phyloP scores from a whole-genome alignment of 2,888 invertebrate species.

The Pheosia gnoma region DNA sequence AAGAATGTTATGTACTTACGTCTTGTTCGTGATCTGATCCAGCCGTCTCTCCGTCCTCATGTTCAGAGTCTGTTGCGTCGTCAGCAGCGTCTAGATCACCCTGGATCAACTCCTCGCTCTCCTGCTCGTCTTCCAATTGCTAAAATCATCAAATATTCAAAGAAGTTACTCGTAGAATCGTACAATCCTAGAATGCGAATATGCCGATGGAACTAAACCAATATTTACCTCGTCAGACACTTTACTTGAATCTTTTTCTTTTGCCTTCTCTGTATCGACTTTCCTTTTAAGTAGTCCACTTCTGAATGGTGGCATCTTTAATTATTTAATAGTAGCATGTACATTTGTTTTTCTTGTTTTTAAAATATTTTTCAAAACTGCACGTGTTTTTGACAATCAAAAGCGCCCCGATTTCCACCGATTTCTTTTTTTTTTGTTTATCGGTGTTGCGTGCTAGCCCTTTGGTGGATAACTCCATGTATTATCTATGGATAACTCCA shows the following conservation, averaged over 20 bases:
- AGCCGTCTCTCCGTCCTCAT: constrained; percentile 72
- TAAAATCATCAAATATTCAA: not conserved
- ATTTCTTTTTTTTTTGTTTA: too few relatives aligned
- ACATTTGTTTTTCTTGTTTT: constrained; percentile 5
- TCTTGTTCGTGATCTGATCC: constrained; percentile 72
- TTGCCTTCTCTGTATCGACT: constrained; percentile 39
- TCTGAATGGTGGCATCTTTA: constrained; percentile 73
- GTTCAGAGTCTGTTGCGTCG: constrained; percentile 70
- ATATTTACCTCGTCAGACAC: constrained; percentile 47
- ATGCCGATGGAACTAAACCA: not conserved
- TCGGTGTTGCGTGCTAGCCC: too few relatives aligned
- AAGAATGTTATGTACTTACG: constrained; percentile 43
- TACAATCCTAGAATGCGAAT: not conserved
- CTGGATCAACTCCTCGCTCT: constrained; percentile 51
- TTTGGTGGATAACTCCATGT: too few relatives aligned
- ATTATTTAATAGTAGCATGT: not conserved
- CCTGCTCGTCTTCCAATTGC: constrained; percentile 29
- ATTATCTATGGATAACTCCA: too few relatives aligned
- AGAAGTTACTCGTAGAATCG: not conserved
- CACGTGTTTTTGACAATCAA: constrained; percentile 34
- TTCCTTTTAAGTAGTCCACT: constrained; percentile 71
- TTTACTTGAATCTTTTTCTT: constrained; percentile 25
- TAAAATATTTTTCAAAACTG: constrained; percentile 1
- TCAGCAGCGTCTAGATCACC: constrained; percentile 55
- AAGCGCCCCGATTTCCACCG: too few relatives aligned